phyloP scores from a whole-genome alignment of 64 coral and sea anemone species.

The Cladopsammia gracilis region DNA sequence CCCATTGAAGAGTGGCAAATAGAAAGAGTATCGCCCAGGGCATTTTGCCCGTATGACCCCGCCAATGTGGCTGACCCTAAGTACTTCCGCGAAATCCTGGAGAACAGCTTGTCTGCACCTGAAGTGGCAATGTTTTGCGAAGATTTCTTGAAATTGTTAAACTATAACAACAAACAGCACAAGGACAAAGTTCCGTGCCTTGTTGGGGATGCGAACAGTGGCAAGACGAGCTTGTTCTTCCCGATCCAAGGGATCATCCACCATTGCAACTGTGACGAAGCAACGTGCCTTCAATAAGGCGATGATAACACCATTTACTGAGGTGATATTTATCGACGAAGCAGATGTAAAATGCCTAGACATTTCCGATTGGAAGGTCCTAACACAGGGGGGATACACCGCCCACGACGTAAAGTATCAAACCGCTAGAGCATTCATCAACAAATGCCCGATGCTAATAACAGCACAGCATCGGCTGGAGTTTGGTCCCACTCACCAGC shows the following conservation, averaged over 20 bases:
- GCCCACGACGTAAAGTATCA: too few species aligned
- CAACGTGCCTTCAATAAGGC: constrained; percentile 42
- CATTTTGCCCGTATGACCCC: not conserved
- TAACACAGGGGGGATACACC: too few species aligned
- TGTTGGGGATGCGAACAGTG: constrained; percentile 14
- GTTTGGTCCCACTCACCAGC: constrained; percentile 13
- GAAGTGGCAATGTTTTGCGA: not conserved
- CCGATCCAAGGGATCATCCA: constrained; percentile 19
- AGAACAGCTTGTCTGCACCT: not conserved
- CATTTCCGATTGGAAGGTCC: too few species aligned
- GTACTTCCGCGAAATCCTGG: constrained; percentile 11
- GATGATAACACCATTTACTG: constrained; percentile 11
- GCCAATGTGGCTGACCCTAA: not conserved
- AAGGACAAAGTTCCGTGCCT: constrained; percentile 33
- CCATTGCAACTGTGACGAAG: constrained; percentile 47
- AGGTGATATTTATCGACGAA: too few species aligned
- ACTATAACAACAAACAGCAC: constrained; percentile 23
- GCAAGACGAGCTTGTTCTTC: constrained; percentile 48
- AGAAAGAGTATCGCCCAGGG: constrained; percentile 43
- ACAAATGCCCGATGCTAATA: too few species aligned
- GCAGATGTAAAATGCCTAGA: too few species aligned
- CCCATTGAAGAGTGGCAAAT: not conserved
- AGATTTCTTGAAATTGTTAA: not conserved
- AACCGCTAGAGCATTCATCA: too few species aligned
- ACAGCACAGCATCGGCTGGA: too few species aligned